phyloP scores from a whole-genome alignment of 92 coral and sea anemone genomes.

The Parazoanthus swiftii region DNA sequence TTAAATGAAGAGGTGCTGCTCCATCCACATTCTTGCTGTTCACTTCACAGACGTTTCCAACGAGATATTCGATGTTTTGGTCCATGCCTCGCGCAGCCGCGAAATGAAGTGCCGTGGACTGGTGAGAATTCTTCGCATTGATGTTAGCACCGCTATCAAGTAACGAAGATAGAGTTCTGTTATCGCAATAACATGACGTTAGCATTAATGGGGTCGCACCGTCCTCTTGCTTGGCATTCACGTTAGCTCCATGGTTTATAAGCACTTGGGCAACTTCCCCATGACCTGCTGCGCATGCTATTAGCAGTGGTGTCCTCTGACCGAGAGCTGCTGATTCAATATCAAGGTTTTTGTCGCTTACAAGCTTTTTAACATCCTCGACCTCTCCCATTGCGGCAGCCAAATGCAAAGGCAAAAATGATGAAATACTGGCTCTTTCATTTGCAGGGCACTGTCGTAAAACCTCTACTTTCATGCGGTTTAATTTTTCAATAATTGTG shows the following conservation, averaged over 20 bases:
- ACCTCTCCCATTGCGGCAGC: constrained; percentile 68
- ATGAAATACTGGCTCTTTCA: constrained; percentile 19
- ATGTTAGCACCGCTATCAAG: constrained; percentile 60
- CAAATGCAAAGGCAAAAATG: constrained; percentile 62
- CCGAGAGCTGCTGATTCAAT: constrained; percentile 51
- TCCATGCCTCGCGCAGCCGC: constrained; percentile 70
- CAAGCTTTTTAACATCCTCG: constrained; percentile 50
- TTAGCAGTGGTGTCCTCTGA: constrained; percentile 67
- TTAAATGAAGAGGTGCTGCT: constrained; percentile 67
- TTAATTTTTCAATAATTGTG: constrained; percentile 40
- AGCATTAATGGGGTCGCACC: constrained; percentile 67
- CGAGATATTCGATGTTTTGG: constrained; percentile 48
- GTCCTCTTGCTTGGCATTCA: constrained; percentile 56
- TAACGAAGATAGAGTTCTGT: constrained; percentile 45
- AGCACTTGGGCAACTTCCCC: constrained; percentile 50
- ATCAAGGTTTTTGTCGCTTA: constrained; percentile 50
- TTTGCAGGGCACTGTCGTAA: constrained; percentile 47
- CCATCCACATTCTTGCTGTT: constrained; percentile 57
- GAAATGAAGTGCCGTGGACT: constrained; percentile 68
- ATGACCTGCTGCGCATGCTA: constrained; percentile 81
- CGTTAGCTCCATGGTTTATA: constrained; percentile 63
- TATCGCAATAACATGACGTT: constrained; percentile 57
- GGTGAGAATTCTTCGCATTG: constrained; percentile 34
- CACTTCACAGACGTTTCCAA: constrained; percentile 40
- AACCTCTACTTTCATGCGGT: constrained; percentile 44